Base-by-base conservation (phyloP, 1,140 invertebrate genomes). In the Drosophila erecta region DNA sequence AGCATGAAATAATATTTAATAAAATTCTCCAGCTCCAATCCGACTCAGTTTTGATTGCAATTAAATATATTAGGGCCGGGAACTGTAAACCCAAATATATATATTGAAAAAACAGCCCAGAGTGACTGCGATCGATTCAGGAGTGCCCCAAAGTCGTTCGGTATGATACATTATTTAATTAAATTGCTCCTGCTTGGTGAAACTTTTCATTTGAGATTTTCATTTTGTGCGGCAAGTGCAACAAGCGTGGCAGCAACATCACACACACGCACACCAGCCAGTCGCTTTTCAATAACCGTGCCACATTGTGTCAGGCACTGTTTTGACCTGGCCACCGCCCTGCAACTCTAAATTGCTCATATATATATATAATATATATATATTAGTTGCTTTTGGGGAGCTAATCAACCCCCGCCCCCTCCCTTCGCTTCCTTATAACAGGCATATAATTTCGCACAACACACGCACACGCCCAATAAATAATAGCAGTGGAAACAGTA, bases 391-490 rank as follows among this genome's bases (percentile, higher is more conserved):
- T 61, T 80, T 76, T 79, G 35, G 69, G 79, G 41, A 72, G 74
- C 79, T 81, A 81, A 83, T 81, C 64, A 56, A 70, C 35, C 20
- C 55, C 17, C 47, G 8, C 1, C 20, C 10, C 5, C 1, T 10
- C 20, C 17, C n/a, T 22, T 10, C 58, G n/a, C 8, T 20, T 30
- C 54, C 22, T 24, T 15, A 58, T 44, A 43, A 47, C 33, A 64
- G 62, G 76, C 79, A 64, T 80, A 87, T 80, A 41, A 20, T 61
- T 41, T 61, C 83, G 72, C 79, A 84, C 71, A 84, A 66, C 76
- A 77, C 84, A 89, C 84, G 84, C 84, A 89, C 79, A 89, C 41
- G 50, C 44, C 72, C 57, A 77, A 87, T 89, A 87, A 87, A 87
- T 87, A 87, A 87, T 74, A 61, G 67, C 20, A 24, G 53, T 14